phyloP scores from a whole-genome alignment of 2,888 invertebrate species.

The Sphaerophoria rueppellii region DNA sequence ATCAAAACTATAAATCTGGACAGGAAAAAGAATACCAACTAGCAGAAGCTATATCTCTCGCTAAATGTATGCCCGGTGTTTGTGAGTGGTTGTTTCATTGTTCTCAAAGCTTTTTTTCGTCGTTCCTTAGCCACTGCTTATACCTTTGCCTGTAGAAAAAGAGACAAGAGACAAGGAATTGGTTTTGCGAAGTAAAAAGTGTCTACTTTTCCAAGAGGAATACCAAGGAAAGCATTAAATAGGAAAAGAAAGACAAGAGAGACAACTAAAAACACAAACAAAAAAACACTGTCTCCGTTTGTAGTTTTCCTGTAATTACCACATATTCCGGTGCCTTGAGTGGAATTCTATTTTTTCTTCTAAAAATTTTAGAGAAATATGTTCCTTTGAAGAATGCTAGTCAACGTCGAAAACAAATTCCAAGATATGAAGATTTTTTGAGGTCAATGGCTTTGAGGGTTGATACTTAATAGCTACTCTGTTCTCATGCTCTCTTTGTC shows the following conservation, averaged over 20 bases:
- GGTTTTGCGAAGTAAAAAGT: constrained; percentile 23
- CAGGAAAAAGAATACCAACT: constrained; percentile 27
- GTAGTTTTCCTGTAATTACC: constrained; percentile 66
- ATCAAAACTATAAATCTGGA: constrained; percentile 67
- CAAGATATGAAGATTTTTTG: constrained; percentile 41
- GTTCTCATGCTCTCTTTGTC: not conserved
- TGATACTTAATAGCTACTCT: constrained; percentile 43
- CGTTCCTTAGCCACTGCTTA: constrained; percentile 2
- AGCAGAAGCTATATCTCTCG: not conserved
- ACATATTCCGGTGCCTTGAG: constrained; percentile 62
- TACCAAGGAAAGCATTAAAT: constrained; percentile 4
- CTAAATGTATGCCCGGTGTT: not conserved
- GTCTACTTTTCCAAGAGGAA: constrained; percentile 48
- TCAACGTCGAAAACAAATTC: constrained; percentile 39
- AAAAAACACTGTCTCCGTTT: constrained; percentile 36
- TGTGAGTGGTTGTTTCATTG: not conserved
- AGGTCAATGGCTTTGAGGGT: constrained; percentile 69
- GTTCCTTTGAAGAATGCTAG: constrained; percentile 57
- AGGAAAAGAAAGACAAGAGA: not conserved
- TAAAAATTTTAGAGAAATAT: not conserved
- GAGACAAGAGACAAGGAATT: not conserved
- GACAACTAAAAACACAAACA: not conserved
- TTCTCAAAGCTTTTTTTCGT: constrained; percentile 11
- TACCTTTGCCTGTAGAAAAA: not conserved
- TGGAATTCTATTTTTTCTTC: not conserved